Conservation (phyloP, 2,113 vertebrate genomes). For the Rhabdornis inornatus region DNA sequence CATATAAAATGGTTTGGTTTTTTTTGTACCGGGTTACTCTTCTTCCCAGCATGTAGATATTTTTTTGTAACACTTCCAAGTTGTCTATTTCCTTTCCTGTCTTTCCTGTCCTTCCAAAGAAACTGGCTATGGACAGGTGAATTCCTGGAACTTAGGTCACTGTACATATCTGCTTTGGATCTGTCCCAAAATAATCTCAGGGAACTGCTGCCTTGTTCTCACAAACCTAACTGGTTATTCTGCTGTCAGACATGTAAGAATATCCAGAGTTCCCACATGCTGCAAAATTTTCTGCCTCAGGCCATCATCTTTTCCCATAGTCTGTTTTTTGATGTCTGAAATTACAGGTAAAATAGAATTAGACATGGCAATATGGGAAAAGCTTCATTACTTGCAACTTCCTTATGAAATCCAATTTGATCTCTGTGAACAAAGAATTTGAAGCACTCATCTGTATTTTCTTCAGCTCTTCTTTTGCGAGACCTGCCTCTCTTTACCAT, state of each 20-base stretch:
- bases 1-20: accelerated
- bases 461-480: neutral
- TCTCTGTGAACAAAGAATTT: neutral
- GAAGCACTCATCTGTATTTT: neutral
- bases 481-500: neutral
- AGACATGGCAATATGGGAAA: neutral
- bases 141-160: neutral
- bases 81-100: neutral
- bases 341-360: neutral
- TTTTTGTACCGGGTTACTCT: neutral
- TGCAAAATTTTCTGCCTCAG: neutral
- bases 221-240: neutral
- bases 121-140: neutral
- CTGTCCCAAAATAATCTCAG: neutral
- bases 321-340: neutral
- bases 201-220: neutral
- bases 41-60: neutral
- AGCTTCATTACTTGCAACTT: neutral
- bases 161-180: neutral
- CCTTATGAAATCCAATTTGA: neutral
- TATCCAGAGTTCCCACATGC: neutral
- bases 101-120: neutral
- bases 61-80: neutral
- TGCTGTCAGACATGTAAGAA: neutral
- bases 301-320: neutral